Evolutionary conservation across 2,113 vertebrate species (phyloP), one percentile per base, ranked within the genome.

Genomic region (Halichoeres trimaculatus): DNA sequence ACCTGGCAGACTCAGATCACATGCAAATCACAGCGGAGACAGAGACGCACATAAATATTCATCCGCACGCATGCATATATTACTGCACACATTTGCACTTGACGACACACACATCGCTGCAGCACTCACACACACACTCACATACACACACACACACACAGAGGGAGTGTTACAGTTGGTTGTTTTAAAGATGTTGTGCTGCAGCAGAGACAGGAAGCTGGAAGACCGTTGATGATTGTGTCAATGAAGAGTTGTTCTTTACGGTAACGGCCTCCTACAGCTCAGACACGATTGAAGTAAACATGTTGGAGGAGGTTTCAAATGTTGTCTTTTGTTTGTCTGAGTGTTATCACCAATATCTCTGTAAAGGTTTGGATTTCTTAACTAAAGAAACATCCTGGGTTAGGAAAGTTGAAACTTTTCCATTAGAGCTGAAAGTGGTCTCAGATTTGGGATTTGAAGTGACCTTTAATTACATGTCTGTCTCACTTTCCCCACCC

Each of bases 1-100:
- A 84, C 83, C 75, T 82, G 69, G 74, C 69, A 78, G 87, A 89
- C 73, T 65, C 66, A 77, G 19, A 88, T 87, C 89, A 81, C 86
- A 90, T 91, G 89, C 81, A 90, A 88, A 91, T 91, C 80, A 75
- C 83, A 74, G 84, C 47, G 70, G 80, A 88, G 71, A 74, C 70
- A 58, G 75, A 86, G 69, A 75, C 36, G 22, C 53, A 53, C 75
- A 93, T 90, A 89, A 90, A 92, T 90, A 92, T 88, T 91, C 85
- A 87, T 78, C 45, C 80, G 82, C 85, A 83, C 57, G 48, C 50
- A 48, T 3, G 80, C 85, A 89, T 87, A 81, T 53, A 84, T 90
- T 83, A 86, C 68, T 53, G 52, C 68, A 79, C 52, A 73, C 60
- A 74, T 34, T 70, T 48, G 10, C 63, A 70, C 60, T 13, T 62